A percentile compares a stretch with the other conserved stretches of the same genome.
These are phyloP conservation scores for Dynastes tityus DNA, from an alignment of 2,888 invertebrate species.

Conservation along the genomic window DNA sequence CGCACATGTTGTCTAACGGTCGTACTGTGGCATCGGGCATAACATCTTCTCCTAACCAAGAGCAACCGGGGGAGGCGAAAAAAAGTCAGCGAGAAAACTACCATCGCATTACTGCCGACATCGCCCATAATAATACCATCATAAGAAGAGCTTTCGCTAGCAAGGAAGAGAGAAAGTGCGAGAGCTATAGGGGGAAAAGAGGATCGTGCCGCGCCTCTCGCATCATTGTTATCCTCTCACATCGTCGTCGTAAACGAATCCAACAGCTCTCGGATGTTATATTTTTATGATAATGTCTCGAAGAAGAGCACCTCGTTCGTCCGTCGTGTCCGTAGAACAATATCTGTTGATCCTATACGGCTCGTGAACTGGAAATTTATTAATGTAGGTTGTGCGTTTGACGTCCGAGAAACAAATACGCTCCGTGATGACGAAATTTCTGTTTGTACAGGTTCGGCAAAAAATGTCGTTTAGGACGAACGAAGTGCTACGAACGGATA, in stretches of 20 bases:
- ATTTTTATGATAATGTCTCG: constrained; percentile 29
- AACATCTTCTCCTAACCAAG: background rate
- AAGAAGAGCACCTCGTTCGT: background rate
- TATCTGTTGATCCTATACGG: no score
- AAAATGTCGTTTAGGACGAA: no score
- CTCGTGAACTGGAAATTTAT: constrained; percentile 13
- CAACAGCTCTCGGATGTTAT: constrained; percentile 22
- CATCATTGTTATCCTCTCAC: constrained; percentile 21
- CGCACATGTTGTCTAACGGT: constrained; percentile 11
- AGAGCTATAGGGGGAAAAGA: background rate
- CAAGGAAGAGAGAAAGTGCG: no score
- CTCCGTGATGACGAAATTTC: background rate
- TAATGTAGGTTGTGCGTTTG: constrained; percentile 30
- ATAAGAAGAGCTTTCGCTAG: constrained; percentile 12
- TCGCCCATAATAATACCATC: constrained; percentile 39
- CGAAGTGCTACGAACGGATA: no score
- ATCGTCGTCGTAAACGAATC: constrained; percentile 29
- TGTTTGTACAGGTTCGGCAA: no score
- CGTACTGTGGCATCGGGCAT: no score
- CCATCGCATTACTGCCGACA: constrained; percentile 26
- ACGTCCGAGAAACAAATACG: constrained; percentile 17
- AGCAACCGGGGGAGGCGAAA: background rate
- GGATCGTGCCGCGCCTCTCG: constrained; percentile 1
- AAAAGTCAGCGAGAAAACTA: constrained; percentile 20
- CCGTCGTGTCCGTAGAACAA: no score